Evolutionary conservation across 2,888 invertebrate species (phyloP), one percentile per base, ranked within the genome.

Genomic region (Drosophila paramelanica): DNA sequence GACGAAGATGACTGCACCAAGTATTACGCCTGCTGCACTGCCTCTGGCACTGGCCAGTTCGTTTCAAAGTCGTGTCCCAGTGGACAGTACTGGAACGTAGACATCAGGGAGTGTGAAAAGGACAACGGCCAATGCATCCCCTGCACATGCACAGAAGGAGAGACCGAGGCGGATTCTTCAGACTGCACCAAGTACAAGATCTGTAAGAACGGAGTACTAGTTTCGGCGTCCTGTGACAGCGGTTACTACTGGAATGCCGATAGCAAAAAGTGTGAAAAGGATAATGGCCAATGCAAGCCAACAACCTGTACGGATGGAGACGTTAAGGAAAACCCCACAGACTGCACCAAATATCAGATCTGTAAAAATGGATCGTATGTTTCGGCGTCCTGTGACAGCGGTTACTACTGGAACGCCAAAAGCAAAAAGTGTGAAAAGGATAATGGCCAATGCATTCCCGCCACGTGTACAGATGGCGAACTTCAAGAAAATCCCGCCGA

Each of bases 1-100:
- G 60, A 77, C 31, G 5, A 8, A 2, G 10, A 47, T 17, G 75
- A 80, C 33, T 81, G 81, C 27, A 58, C 67, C 5, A 62, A 56
- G 43, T 80, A 79, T 14, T 73, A 42, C 17, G 39, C 8, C 7
- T 80, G 80, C 23, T 68, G 61, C 8, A 60, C 45, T 2, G 1
- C 8, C 2, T 31, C 31, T 3, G 81, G 76, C 1, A 8, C 31
- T 3, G 81, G 76, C 1, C 14, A 71, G 23, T 79, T 77, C 31
- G 62, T 73, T 1, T 55, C 20, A 0, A 66, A 65, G 50, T 31
- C 70, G 0, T 80, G 79, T 20, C 33, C 11, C 2, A 13, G 3
- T 6, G 66, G 59, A 14, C 2, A 46, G 0, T 69, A 66, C n/a
- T 69, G 43, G 38, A 59, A 66, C 17, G 11, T 31, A 1, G 1